Base-by-base conservation (phyloP, 2,888 invertebrate species). In the Trachelus troglodyta region DNA sequence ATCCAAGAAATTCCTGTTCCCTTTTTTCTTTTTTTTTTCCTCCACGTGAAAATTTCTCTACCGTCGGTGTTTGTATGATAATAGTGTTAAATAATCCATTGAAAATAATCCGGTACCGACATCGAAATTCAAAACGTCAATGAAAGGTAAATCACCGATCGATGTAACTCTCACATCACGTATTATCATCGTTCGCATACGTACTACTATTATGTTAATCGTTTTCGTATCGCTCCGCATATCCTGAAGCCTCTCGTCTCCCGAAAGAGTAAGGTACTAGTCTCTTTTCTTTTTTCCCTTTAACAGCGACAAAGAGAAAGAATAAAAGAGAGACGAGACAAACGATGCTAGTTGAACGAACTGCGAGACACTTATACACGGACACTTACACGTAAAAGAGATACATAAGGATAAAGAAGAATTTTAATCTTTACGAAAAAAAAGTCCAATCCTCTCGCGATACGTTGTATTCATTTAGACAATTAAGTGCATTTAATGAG, bases 401-500 rank as follows among this genome's bases (percentile, higher is more conserved):
- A 56, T 56, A 9, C 23, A 56, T 23, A 56, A 9, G 56, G 56
- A 56, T 56, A 56, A 56, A 6, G 56, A 4, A 56, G 56, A 56
- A 23, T 56, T 23, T 9, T 15, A 56, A 56, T 56, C 56, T 56
- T 56, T 56, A 23, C 2, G 9, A 9, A 56, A 56, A 23, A 56
- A 23, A 23, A 9, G 23, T 9, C 23, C 56, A 56, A 56, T 15
- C 56, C 56, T 56, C 74, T 74, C 73, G 34, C 37, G 69, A 76
- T 73, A 68, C 69, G 78, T 76, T 76, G 34, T 78, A 73, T 76
- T 75, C 76, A 11, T 77, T 15, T 78, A 76, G 35, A 56, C 33
- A 76, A 37, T 78, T 68, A 76, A 76, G 76, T 78, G 69, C 30
- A 76, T 76, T 78, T 71, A 77, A 77, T 15, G 76, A 76, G 76